Conservation (phyloP, 2,113 vertebrate species). For the Epinephelus lanceolatus region DNA sequence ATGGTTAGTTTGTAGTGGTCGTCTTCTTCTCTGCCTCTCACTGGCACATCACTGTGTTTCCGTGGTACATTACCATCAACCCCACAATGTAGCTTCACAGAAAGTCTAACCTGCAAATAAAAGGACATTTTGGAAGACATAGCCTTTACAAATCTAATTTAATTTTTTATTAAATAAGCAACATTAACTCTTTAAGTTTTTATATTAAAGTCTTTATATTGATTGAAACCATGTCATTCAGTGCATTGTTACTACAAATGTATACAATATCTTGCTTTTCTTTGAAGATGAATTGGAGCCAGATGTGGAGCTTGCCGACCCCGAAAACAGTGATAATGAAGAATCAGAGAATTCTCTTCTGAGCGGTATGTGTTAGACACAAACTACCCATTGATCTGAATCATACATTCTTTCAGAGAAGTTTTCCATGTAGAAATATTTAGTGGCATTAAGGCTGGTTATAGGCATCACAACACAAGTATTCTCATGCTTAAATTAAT, state of each 20-base stretch:
- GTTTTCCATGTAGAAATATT: slow-evolving; percentile 3
- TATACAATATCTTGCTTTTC: not conserved
- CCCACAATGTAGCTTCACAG: too few species aligned
- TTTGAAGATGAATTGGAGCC: slow-evolving; percentile 47
- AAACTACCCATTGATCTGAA: not conserved
- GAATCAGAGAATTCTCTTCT: not conserved
- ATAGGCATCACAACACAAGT: not conserved
- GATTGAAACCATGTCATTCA: not conserved
- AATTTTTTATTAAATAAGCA: not conserved
- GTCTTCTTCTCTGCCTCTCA: not conserved
- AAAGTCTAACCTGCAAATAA: not conserved
- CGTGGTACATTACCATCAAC: not conserved
- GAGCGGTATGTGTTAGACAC: slow-evolving; percentile 17
- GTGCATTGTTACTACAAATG: not conserved
- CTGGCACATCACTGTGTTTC: not conserved
- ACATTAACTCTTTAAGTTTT: not conserved
- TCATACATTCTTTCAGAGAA: not conserved
- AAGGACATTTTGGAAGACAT: not conserved
- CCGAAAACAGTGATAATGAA: not conserved
- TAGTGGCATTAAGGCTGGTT: not conserved
- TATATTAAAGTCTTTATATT: not conserved
- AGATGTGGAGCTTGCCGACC: rapidly evolving
- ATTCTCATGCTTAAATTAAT: too few species aligned
- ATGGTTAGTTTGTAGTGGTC: not conserved
- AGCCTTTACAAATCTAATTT: not conserved